Percentiles rank a stretch among this genome's conserved stretches.
Evolutionary conservation across 1,140 invertebrate genomes (phyloP).

Genomic region (Drosophila navojoa): DNA sequence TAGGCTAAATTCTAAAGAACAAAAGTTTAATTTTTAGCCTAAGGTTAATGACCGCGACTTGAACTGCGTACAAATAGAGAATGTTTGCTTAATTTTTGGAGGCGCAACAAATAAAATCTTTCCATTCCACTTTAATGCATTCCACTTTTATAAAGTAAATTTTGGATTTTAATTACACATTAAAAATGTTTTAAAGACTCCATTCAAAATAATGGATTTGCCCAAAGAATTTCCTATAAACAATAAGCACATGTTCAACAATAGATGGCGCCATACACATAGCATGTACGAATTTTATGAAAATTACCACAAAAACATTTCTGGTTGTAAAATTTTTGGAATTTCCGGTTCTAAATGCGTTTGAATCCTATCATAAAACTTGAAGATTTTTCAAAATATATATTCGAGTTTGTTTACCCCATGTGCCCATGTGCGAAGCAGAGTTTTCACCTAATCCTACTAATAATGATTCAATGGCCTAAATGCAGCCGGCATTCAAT

Average conservation of each 20-base stretch:
- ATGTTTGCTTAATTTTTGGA: background rate
- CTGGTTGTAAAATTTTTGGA: constrained; percentile 17
- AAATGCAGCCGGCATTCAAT: constrained; percentile 59
- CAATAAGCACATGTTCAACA: constrained; percentile 14
- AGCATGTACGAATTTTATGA: constrained; percentile 45
- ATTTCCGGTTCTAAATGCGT: constrained; percentile 50
- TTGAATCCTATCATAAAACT: constrained; percentile 66
- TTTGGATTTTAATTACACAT: background rate
- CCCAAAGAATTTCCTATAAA: constrained; percentile 4
- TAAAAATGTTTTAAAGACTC: constrained; percentile 7
- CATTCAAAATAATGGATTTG: background rate
- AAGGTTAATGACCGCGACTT: too few species aligned
- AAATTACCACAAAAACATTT: constrained; percentile 43
- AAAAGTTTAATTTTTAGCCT: too few species aligned
- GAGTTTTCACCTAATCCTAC: constrained; percentile 9
- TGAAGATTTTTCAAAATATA: constrained; percentile 23
- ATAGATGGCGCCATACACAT: constrained; percentile 23
- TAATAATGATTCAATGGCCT: constrained; percentile 53
- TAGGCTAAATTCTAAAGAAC: too few species aligned
- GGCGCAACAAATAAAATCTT: background rate
- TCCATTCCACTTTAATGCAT: background rate
- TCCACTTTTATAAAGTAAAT: constrained; percentile 2
- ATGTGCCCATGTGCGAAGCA: constrained; percentile 7
- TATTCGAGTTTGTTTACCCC: constrained; percentile 55
- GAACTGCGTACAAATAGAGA: too few species aligned